These are phyloP conservation scores for Lumbricus terrestris DNA, from an alignment of 2,888 invertebrate genomes.

Conservation along the genomic window DNA sequence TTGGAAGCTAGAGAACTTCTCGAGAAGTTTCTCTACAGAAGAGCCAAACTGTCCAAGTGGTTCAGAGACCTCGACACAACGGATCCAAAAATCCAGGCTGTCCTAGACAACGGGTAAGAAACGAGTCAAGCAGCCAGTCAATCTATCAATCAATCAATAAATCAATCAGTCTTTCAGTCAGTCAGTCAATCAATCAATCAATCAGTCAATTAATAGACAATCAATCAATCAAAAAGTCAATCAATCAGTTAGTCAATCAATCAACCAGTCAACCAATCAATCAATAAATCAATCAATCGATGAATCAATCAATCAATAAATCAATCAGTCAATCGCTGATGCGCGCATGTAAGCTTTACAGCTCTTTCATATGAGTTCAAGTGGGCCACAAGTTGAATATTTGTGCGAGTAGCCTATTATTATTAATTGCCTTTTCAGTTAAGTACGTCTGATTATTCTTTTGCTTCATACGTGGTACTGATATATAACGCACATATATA, in stretches of 20 bases:
- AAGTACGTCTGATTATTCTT: not conserved
- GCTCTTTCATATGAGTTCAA: not conserved
- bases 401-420: no score
- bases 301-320: no score
- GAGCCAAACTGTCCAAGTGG: not conserved
- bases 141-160: not conserved
- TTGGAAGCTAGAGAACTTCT: conserved; percentile 24
- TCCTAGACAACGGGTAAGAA: conserved; percentile 27
- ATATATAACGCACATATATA: no score
- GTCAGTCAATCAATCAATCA: no score
- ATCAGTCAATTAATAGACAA: no score
- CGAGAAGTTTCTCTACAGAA: conserved; percentile 14
- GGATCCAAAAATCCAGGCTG: conserved; percentile 10
- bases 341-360: not conserved
- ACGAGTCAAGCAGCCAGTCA: not conserved
- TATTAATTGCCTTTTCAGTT: no score
- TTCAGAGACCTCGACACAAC: conserved; percentile 23
- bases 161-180: no score
- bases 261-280: not conserved
- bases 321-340: not conserved
- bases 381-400: no score
- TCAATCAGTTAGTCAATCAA: no score
- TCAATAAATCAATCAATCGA: no score
- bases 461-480: no score
- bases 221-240: no score